These are phyloP conservation scores for Dicentrarchus labrax DNA, from an alignment of 2,113 vertebrate genomes.

Conservation along the genomic window DNA sequence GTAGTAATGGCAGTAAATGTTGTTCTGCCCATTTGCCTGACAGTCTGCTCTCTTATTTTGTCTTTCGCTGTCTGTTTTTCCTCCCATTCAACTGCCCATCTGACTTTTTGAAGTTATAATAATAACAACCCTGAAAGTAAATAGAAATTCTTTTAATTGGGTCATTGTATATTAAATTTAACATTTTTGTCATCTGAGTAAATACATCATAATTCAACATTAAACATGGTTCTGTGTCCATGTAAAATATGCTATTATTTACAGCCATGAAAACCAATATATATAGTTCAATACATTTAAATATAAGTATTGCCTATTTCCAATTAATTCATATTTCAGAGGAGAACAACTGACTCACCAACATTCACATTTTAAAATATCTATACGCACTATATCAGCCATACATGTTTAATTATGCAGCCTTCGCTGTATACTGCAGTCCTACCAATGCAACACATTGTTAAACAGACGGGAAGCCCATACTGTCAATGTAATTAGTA, in stretches of 20 bases:
- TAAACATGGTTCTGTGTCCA: no score
- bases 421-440: neutral
- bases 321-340: neutral
- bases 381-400: neutral
- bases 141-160: neutral
- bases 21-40: slow-evolving; percentile 28
- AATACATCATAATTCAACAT: neutral
- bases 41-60: slow-evolving; percentile 6
- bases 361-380: neutral
- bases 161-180: neutral
- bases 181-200: neutral
- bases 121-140: neutral
- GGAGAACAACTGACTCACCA: neutral
- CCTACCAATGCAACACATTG: no score
- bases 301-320: neutral
- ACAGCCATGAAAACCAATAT: neutral
- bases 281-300: neutral
- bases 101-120: slow-evolving; percentile 24
- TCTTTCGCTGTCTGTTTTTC: slow-evolving; percentile 1
- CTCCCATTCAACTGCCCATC: neutral
- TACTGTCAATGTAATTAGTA: neutral
- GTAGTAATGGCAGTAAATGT: slow-evolving; percentile 34
- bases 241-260: neutral
- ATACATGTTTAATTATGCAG: neutral
- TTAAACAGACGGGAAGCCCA: neutral